phyloP scores from a whole-genome alignment of 2,113 vertebrate species.

The Lasiurus cinereus region DNA sequence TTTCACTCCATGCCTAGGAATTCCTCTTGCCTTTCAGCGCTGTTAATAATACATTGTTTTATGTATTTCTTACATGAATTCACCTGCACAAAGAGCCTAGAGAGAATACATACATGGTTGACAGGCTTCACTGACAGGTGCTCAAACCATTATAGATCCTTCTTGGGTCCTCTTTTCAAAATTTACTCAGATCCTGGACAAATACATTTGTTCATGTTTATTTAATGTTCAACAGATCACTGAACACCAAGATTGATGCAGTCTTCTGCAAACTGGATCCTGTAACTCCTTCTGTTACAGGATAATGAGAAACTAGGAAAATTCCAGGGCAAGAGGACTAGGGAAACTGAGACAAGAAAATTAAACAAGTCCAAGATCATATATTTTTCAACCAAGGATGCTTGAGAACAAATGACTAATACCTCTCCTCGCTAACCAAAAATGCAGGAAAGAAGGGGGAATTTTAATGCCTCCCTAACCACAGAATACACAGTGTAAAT shows the following conservation, averaged over 20 bases:
- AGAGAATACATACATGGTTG: not conserved
- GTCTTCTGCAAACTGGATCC: not conserved
- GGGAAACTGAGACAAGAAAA: no score
- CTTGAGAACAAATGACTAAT: no score
- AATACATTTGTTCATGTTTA: not conserved
- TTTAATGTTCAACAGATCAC: constrained; percentile 12
- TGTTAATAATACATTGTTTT: not conserved
- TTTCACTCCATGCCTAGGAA: not conserved
- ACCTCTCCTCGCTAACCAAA: no score
- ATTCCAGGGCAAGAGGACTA: no score
- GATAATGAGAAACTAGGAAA: no score
- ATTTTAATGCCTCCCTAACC: no score
- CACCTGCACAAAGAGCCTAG: not conserved
- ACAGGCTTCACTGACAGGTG: not conserved
- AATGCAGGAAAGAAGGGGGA: no score
- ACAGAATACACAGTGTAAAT: no score
- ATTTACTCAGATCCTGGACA: not conserved
- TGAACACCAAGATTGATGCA: not conserved
- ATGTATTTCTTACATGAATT: not conserved
- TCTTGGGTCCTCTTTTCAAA: not conserved
- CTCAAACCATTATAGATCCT: not conserved
- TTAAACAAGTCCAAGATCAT: no score
- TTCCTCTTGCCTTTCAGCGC: not conserved
- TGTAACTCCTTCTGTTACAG: not conserved
- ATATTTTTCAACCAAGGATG: no score